Conservation (phyloP, 1,140 invertebrate species). For the Meloidogyne floridensis region DNA sequence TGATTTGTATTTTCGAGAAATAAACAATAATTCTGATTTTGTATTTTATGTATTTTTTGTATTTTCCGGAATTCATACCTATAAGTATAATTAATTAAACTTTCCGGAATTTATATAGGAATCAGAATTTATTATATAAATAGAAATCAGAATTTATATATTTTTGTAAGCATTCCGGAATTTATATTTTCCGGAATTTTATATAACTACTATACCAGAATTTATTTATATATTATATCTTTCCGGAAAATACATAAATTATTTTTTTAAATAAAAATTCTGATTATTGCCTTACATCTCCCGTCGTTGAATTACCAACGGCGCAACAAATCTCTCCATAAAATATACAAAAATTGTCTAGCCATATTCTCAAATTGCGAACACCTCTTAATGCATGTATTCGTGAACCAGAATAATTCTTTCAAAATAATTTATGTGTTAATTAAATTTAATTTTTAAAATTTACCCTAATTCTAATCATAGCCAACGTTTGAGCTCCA, state of each 20-base stretch:
- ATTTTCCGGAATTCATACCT: too few species aligned
- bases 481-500: conserved; percentile 38
- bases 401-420: conserved; percentile 50
- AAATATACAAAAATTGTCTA: conserved; percentile 53
- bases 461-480: conserved; percentile 52
- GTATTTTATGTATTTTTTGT: too few species aligned
- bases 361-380: conserved; percentile 37
- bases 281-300: conserved; percentile 11
- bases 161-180: background rate
- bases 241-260: background rate
- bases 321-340: conserved; percentile 52
- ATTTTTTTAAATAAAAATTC: conserved; percentile 21
- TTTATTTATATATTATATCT: background rate
- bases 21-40: too few species aligned
- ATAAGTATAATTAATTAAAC: too few species aligned
- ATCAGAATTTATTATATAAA: too few species aligned
- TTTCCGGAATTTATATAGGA: too few species aligned
- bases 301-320: conserved; percentile 40
- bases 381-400: conserved; percentile 54
- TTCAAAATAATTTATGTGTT: background rate
- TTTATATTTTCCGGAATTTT: background rate
- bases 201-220: too few species aligned
- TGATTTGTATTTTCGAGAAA: too few species aligned
- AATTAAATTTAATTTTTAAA: background rate
- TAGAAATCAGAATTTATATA: too few species aligned